Base-by-base conservation (phyloP, 1,140 invertebrate genomes). In the Drosophila asahinai region DNA sequence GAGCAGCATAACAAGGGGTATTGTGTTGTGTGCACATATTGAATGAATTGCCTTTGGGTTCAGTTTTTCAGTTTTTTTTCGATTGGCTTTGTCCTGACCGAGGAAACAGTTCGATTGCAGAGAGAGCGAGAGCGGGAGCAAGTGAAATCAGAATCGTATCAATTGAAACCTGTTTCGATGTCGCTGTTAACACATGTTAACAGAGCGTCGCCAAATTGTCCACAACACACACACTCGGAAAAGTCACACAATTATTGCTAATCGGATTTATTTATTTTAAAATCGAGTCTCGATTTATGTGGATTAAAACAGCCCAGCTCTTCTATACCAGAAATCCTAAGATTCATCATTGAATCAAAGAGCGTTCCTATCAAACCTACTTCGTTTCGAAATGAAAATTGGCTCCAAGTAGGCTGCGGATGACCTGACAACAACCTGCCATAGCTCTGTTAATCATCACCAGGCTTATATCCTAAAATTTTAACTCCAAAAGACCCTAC, bases 181-280 rank as follows among this genome's bases (percentile, higher is more conserved):
- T 89, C 78, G 86, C 79, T 89, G 86, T 86, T 89, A 89, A 90
- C 86, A 89, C 86, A 89, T 89, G 86, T 86, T 89, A 68, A 67
- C 70, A 57, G 54, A 68, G 30, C 45, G 57, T 48, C 33, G 57
- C 74, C 64, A 77, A 77, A 77, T 70, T 77, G 74, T 58, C 42
- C 25, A 22, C 15, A 19, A 48, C 38, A 30, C 15, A 36, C 25
- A 43, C 9, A 15, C 9, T 25, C 7, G n/a, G 11, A 9, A 2
- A 9, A 30, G 27, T 40, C 52, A 54, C 12, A 19, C 51, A 19
- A 19, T 14, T 8, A 14, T 8, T 25, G n/a, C 9, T 5, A 19
- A 8, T 36, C 14, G 2, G 51, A 52, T 3, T 52, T 52, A 17
- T 30, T 30, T 52, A 33, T 30, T 30, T 30, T 52, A 33, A 17